Base-by-base conservation (phyloP, 2,888 invertebrate species). In the Nectonema munidae region DNA sequence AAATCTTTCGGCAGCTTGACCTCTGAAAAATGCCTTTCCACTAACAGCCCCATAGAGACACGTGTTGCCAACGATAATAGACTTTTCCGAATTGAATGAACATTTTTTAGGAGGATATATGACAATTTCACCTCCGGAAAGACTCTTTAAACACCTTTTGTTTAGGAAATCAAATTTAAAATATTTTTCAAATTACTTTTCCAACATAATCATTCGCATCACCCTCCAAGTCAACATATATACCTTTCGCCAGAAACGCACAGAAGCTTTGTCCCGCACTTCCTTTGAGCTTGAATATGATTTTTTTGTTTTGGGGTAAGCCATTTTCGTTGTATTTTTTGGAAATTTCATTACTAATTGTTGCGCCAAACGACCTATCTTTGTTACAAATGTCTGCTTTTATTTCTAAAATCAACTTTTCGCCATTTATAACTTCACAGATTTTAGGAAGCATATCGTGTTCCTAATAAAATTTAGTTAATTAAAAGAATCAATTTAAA, bases 231-330 rank as follows among this genome's bases (percentile, higher is more conserved):
- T 69, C 73, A 3, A 83, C 71, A 39, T 68, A 68, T 39, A 89
- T 65, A 17, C 95, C 95, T 45, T 68, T 70, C 0, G 72, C 69
- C 48, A 95, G 61, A 61, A 95, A 95, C 3, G 89, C 89, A 54
- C 89, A 77, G 62, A 95, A 95, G 52, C 86, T 89, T 62, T 95
- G 95, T 9, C 95, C 95, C 6, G 86, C 95, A 2, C 83, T 79
- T 13, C 95, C 95, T 33, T 60, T 68, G 45, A 89, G 60, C 28
- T 64, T 64, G 39, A 95, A 71, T 49, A 71, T 67, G 44, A 86
- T 70, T 42, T 66, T 67, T 45, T 65, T 67, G 15, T 67, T 45
- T 17, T 48, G 67, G 0, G 81, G 77, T 9, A 86, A 61, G 4
- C 86, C 83, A 21, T 62, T 62, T 48, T 81, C 79, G 11, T 73